These are phyloP conservation scores for Rhizoglyphus robini DNA, from an alignment of 1,140 invertebrate species.

Conservation along the genomic window DNA sequence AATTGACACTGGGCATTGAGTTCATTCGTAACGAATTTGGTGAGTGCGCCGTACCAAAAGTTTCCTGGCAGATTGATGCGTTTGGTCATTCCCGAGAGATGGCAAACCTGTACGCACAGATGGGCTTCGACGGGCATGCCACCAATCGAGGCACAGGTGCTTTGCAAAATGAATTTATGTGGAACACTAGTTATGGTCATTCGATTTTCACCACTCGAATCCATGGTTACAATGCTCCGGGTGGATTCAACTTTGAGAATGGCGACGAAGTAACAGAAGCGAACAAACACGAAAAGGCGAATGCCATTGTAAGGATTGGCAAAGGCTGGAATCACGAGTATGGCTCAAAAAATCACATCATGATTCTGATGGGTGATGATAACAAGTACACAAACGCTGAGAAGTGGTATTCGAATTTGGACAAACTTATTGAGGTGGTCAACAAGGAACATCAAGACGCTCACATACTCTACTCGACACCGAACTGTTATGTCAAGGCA, in stretches of 20 bases:
- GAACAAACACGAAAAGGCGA: slow-evolving; percentile 6
- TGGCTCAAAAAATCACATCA: slow-evolving; percentile 5
- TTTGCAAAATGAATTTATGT: slow-evolving; percentile 6
- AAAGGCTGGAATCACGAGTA: slow-evolving; percentile 1
- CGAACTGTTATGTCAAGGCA: slow-evolving; percentile 54
- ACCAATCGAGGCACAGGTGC: not conserved
- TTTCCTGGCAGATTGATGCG: slow-evolving; percentile 52
- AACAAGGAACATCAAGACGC: slow-evolving; percentile 35
- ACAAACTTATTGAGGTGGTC: slow-evolving; percentile 56
- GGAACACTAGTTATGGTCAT: not conserved
- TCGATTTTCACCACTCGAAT: slow-evolving; percentile 14
- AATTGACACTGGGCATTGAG: slow-evolving; percentile 52
- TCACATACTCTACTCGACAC: slow-evolving; percentile 58
- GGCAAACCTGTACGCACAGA: slow-evolving; percentile 42
- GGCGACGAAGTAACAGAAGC: slow-evolving; percentile 15
- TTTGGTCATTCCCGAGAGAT: slow-evolving; percentile 48
- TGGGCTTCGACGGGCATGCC: slow-evolving; percentile 27
- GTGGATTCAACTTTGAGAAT: slow-evolving; percentile 19
- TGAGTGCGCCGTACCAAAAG: slow-evolving; percentile 40
- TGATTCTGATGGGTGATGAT: slow-evolving; percentile 19
- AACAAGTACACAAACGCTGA: slow-evolving; percentile 39
- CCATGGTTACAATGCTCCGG: slow-evolving; percentile 13
- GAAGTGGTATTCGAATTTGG: slow-evolving; percentile 70
- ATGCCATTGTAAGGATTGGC: not conserved
- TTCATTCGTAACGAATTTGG: slow-evolving; percentile 45